Base-by-base conservation (phyloP, 2,113 vertebrate species). In the Erythrolamprus reginae region DNA sequence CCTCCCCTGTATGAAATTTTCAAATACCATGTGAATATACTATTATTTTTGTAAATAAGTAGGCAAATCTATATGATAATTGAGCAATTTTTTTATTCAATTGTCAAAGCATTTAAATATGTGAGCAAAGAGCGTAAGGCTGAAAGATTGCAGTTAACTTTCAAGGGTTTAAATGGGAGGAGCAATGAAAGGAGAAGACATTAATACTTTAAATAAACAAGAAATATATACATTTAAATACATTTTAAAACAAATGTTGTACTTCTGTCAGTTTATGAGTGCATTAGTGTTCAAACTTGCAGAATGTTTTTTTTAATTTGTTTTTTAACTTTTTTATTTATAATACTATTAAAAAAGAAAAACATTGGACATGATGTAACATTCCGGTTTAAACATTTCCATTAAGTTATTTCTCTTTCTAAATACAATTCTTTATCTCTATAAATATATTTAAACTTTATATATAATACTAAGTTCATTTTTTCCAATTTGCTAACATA, bases 111-210 rank as follows among this genome's bases (percentile, higher is more conserved):
- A n/a, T 6, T 70, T 90, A 89, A 24, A 17, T 61, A 87, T 42
- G 3, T 28, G 1, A 88, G 42, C 19, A n/a, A 87, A 77, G 1
- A 86, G 17, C 50, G 87, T 83, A 13, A 61, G 6, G 92, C 82
- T 91, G 89, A 10, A 92, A 53, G 93, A 33, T 28, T 88, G 77
- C 0, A 86, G 85, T 87, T 55, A 92, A 89, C 89, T 88, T 65
- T 56, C 51, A 53, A 88, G 3, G 26, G 86, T 26, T 90, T 52
- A 52, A 52, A 52, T 52, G 51, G 15, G 51, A 52, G 51, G 51
- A 52, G 17, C 13, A 9, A 85, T 23, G 51, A 42, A 42, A 48
- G 19, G 51, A 87, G 42, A 48, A 84, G 42, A 52, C 50, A 83
- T 33, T 45, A 5, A 0, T n/a, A 90, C 90, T 92, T 3, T 82